phyloP scores from a whole-genome alignment of 2,113 vertebrate genomes.

The Anser brachyrhynchus region DNA sequence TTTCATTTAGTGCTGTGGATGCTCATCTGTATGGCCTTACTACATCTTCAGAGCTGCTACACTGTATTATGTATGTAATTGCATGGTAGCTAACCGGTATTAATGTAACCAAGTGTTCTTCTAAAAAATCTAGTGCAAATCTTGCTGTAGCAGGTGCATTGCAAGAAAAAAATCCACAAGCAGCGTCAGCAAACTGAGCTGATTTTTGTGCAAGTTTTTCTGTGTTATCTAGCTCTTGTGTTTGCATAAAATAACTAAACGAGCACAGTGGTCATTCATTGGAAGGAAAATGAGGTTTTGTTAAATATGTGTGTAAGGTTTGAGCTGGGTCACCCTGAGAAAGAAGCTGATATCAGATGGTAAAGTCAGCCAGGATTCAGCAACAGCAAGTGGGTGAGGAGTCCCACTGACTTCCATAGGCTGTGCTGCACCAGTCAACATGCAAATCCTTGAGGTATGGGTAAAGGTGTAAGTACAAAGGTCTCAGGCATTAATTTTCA shows the following conservation, averaged over 20 bases:
- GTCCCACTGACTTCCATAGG: neutral
- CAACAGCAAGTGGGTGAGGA: accelerated
- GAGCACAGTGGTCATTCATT: accelerated
- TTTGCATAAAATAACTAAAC: neutral
- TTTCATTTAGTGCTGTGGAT: conserved; percentile 48
- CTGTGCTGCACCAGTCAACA: neutral
- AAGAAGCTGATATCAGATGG: neutral
- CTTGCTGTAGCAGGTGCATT: neutral
- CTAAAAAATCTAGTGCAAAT: neutral
- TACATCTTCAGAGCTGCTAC: conserved; percentile 55
- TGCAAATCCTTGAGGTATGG: neutral
- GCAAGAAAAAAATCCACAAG: neutral
- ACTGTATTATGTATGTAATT: conserved; percentile 51
- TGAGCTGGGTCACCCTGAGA: neutral
- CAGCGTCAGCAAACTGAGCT: neutral
- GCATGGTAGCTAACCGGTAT: conserved; percentile 22
- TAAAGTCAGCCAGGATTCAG: neutral
- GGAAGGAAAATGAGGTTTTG: neutral
- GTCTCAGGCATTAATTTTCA: neutral
- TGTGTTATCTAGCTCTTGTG: neutral
- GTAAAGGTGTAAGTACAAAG: neutral
- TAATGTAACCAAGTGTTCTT: conserved; percentile 22
- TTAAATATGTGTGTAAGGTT: neutral
- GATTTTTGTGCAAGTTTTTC: neutral
- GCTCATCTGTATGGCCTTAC: conserved; percentile 39